These are phyloP conservation scores for Galerucella nymphaeae DNA, from an alignment of 2,888 invertebrate species.

Conservation along the genomic window DNA sequence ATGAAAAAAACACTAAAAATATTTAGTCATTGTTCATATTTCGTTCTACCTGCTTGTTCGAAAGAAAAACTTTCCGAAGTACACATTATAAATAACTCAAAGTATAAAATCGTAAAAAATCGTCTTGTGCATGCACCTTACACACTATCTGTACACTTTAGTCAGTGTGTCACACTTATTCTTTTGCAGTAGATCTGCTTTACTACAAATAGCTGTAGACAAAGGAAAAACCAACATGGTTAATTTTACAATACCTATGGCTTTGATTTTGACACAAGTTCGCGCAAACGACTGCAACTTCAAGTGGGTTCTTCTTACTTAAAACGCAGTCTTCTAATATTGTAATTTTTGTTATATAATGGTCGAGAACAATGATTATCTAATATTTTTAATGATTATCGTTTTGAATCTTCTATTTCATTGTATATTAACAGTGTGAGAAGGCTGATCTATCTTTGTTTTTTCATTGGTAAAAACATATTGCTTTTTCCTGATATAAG, in stretches of 20 bases:
- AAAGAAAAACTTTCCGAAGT: conserved; percentile 22
- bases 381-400: too few species aligned
- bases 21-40: background rate
- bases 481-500: background rate
- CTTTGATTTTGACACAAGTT: too few species aligned
- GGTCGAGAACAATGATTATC: too few species aligned
- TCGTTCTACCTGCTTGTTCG: conserved; percentile 23
- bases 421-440: too few species aligned
- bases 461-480: background rate
- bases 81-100: conserved; percentile 26
- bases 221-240: conserved; percentile 10
- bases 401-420: too few species aligned
- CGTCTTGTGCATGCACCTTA: conserved; percentile 39
- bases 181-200: conserved; percentile 25
- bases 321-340: too few species aligned
- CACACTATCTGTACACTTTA: conserved; percentile 20
- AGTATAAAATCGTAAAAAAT: conserved; percentile 1
- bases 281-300: too few species aligned
- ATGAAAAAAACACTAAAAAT: too few species aligned
- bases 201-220: background rate
- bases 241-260: too few species aligned
- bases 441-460: too few species aligned
- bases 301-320: too few species aligned
- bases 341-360: too few species aligned
- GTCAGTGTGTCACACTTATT: conserved; percentile 21